A percentile compares a stretch with the other conserved stretches of the same genome.
Evolutionary conservation across 2,797 vertebrate genomes (phyloP).

Genomic region (Rousettus madagascariensis): DNA sequence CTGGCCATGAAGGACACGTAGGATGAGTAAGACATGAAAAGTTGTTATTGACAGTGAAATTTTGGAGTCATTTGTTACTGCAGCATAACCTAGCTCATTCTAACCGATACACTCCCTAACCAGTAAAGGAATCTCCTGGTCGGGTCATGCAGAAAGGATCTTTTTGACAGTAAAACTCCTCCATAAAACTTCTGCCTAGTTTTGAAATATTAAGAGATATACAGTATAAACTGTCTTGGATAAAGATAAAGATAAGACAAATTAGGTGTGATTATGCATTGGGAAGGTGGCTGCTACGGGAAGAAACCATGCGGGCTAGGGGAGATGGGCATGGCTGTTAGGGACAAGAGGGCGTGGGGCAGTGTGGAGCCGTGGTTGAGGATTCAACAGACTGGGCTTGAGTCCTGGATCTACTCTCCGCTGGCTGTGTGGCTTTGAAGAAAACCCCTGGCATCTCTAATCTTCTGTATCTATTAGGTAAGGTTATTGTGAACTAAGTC

Average conservation of each 20-base stretch:
- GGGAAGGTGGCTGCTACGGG: neutral
- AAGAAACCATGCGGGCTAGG: neutral
- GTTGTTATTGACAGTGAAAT: neutral
- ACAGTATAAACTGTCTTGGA: neutral
- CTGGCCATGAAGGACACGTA: rapidly evolving
- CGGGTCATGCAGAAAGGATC: neutral
- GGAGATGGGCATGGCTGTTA: neutral
- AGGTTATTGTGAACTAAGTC: neutral
- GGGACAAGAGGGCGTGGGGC: neutral
- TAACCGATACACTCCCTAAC: neutral
- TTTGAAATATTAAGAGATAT: neutral
- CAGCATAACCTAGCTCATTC: neutral
- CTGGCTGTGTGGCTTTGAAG: neutral
- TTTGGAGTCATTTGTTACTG: neutral
- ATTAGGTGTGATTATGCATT: neutral
- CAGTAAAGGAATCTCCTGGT: neutral
- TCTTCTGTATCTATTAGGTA: neutral
- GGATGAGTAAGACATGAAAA: neutral
- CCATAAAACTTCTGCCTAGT: neutral
- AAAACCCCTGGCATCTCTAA: neutral
- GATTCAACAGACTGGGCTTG: neutral
- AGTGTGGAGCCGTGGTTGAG: neutral
- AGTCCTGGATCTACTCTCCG: neutral
- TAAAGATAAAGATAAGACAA: neutral
- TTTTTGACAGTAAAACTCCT: neutral